These are phyloP conservation scores for Stegophylla sp. DNA, from an alignment of 2,888 invertebrate species.

Conservation along the genomic window DNA sequence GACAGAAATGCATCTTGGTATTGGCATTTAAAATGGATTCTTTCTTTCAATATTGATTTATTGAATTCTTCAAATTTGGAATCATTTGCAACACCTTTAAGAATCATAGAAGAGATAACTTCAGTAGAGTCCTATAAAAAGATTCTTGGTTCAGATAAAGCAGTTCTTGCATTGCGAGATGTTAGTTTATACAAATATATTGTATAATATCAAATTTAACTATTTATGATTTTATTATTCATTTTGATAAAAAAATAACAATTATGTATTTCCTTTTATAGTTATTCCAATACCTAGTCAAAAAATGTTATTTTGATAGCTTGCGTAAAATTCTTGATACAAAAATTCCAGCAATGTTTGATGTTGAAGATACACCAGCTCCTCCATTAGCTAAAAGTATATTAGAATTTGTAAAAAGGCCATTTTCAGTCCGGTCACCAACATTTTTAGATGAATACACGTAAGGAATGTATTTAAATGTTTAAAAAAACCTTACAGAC, in stretches of 20 bases:
- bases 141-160: constrained; percentile 46
- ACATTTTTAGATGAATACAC: constrained; percentile 54
- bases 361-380: constrained; percentile 74
- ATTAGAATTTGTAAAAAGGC: constrained; percentile 78
- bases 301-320: constrained; percentile 75
- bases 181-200: constrained; percentile 26
- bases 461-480: constrained; percentile 21
- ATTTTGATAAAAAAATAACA: constrained; percentile 34
- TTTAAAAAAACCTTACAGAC: background rate
- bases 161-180: constrained; percentile 44
- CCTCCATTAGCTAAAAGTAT: constrained; percentile 77
- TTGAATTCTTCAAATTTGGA: constrained; percentile 63
- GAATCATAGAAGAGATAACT: constrained; percentile 81
- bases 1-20: constrained; percentile 65
- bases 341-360: constrained; percentile 74
- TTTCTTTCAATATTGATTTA: constrained; percentile 62
- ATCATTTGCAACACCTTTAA: constrained; percentile 75
- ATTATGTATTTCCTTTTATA: constrained; percentile 63
- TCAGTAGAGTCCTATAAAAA: constrained; percentile 64
- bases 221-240: constrained; percentile 31
- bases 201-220: constrained; percentile 3
- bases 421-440: constrained; percentile 68
- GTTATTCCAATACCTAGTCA: constrained; percentile 61
- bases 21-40: constrained; percentile 65
- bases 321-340: constrained; percentile 75